Evolutionary conservation across 1,140 invertebrate genomes (phyloP).

Genomic region (Anastrepha ludens): DNA sequence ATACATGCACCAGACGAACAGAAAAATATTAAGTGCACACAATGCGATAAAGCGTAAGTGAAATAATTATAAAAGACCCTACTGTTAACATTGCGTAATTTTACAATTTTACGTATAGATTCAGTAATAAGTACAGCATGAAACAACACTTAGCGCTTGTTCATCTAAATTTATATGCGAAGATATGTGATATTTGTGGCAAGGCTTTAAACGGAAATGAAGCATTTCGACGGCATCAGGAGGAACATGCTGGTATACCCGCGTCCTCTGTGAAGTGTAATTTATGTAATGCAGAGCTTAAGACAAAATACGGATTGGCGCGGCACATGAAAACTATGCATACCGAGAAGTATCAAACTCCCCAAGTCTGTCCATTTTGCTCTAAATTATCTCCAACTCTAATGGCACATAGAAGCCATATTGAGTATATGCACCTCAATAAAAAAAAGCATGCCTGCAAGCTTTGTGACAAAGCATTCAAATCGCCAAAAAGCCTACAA

Average conservation of each 20-base stretch:
- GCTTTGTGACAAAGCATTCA: conserved; percentile 70
- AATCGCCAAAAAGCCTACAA: conserved; percentile 62
- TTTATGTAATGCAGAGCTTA: conserved; percentile 64
- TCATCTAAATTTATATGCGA: conserved; percentile 66
- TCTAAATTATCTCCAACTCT: conserved; percentile 66
- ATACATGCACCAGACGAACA: conserved; percentile 54
- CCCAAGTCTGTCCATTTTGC: conserved; percentile 65
- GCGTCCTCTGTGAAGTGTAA: conserved; percentile 62
- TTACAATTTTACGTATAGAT: background rate
- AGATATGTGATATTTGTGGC: conserved; percentile 71
- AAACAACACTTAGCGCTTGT: conserved; percentile 66
- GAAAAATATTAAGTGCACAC: conserved; percentile 27
- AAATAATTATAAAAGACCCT: too few species aligned
- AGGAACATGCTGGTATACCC: conserved; percentile 61
- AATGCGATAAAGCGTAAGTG: conserved; percentile 56
- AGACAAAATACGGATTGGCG: conserved; percentile 66
- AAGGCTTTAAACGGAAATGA: conserved; percentile 65
- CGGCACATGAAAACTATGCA: conserved; percentile 70
- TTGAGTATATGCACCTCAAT: conserved; percentile 66
- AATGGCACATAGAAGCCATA: conserved; percentile 65
- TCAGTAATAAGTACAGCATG: conserved; percentile 63
- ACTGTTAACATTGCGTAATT: background rate
- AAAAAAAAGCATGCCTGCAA: conserved; percentile 63
- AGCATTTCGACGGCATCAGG: conserved; percentile 64
- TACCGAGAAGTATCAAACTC: conserved; percentile 63